Base-by-base conservation (phyloP, 2,888 invertebrate species). In the Drosophila rubida region DNA sequence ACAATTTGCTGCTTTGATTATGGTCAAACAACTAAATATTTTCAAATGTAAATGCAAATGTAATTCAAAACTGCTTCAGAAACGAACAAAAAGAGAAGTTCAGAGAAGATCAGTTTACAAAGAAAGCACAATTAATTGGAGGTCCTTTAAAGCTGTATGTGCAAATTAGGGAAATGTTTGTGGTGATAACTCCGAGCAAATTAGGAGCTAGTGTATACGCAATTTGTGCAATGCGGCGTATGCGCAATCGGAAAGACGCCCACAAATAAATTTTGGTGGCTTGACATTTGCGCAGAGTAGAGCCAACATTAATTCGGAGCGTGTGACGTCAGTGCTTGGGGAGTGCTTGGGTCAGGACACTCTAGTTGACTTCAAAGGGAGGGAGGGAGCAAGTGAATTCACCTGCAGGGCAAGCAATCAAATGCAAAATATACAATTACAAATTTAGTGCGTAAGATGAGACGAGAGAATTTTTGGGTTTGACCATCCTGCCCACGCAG, bases 391-490 rank as follows among this genome's bases (percentile, higher is more conserved):
- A 9, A 30, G 27, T 32, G 27, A 19, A 69, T 53, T 69, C 65
- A 63, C 75, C 79, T 72, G 64, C 41, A 65, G 79, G 78, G 68
- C 74, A 82, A 78, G 76, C 83, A 88, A 84, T 84, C 84, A 80
- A 86, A 88, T 78, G 61, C 53, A 75, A 87, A 80, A 71, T 80
- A 78, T 88, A 80, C 75, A 69, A 68, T 83, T 83, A 69, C 84
- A 78, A 76, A 80, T 68, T 67, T 35, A 1, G 67, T 78, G 44
- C 67, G 80, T 78, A 86, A 86, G 30, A 22, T 39, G 87, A 88
- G 73, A 84, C 55, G 54, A 19, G 19, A 19, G 19, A 46, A 61
- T 45, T 60, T 51, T 65, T 65, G 44, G 50, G 57, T 42, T 61
- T 60, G 69, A 65, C 63, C 73, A 60, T 50, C 11, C 37, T 23